phyloP scores from a whole-genome alignment of 2,797 vertebrate species.

The Brachyrhaphis roseni region DNA sequence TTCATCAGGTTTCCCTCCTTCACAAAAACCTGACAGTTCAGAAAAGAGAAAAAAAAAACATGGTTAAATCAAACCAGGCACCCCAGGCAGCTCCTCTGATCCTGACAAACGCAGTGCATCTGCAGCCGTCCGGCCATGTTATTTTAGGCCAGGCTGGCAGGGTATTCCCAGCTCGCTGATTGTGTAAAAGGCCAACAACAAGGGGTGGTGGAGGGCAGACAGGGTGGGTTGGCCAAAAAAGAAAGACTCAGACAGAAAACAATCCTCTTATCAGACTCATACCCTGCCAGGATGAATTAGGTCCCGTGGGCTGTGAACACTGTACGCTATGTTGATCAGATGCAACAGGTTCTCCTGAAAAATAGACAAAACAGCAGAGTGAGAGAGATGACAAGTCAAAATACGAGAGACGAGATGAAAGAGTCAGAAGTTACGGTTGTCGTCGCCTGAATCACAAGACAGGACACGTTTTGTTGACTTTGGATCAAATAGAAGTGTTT shows the following conservation, averaged over 20 bases:
- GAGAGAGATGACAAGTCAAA: constrained; percentile 9
- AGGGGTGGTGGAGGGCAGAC: constrained; percentile 54
- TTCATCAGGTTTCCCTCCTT: constrained; percentile 88
- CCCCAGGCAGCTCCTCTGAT: constrained; percentile 12
- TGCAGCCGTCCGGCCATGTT: constrained; percentile 23
- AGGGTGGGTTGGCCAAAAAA: constrained; percentile 41
- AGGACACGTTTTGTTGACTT: constrained; percentile 16
- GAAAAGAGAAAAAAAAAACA: constrained; percentile 10
- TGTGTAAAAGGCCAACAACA: constrained; percentile 58
- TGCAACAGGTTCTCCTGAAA: constrained; percentile 92
- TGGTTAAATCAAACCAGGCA: not conserved
- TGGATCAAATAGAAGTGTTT: constrained; percentile 12
- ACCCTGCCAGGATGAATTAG: constrained; percentile 95
- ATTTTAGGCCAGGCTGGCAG: constrained; percentile 30
- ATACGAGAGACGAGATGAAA: constrained; percentile 25
- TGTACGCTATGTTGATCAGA: constrained; percentile 94
- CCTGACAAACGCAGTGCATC: constrained; percentile 25
- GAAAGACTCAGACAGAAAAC: constrained; percentile 60
- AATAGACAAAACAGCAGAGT: constrained; percentile 30
- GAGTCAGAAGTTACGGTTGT: not conserved
- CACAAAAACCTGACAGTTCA: constrained; percentile 86
- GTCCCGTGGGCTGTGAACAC: constrained; percentile 87
- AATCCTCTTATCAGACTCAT: constrained; percentile 77
- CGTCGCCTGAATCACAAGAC: constrained; percentile 26
- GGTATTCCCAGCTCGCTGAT: constrained; percentile 64